Evolutionary conservation across 2,113 vertebrate species (phyloP), one percentile per base, ranked within the genome.

Genomic region (Orientallactaga bullata): DNA sequence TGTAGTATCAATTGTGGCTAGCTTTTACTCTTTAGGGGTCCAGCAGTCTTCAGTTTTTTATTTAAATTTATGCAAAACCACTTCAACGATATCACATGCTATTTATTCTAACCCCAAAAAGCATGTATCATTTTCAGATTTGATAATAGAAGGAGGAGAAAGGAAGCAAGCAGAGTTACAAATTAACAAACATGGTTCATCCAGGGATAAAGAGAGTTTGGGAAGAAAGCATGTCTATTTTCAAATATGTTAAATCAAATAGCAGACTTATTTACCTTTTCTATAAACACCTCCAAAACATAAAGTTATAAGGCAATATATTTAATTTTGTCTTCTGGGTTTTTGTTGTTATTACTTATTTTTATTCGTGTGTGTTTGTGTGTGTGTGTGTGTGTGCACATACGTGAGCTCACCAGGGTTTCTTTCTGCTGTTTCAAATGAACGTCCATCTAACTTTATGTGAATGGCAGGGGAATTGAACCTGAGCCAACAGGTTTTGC

Each of bases 51-150:
- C 93, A 69, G 83, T 86, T 96, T 95, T 92, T n/a, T 94, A 98
- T 98, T 97, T 93, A 98, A 98, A 98, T 98, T 97, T 98, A 98
- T 98, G 97, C 96, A 98, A 97, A 95, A 30, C 18, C 91, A 90
- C 93, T 97, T 90, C 91, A 97, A 95, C 66, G 88, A 76, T 93
- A 58, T 96, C 94, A 58, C 84, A 90, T 92, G 86, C 73, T 97
- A 89, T 94, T 97, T 95, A 95, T 95, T 97, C 96, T 85, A 55
- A 93, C 96, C 85, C 94, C 93, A 80, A 94, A 88, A 91, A 83
- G 93, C 95, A 90, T 95, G 94, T 93, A 88, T 66, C 94, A 37
- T 90, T 94, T 93, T 95, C 96, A 90, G 87, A 90, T 93, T 93
- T 96, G 95, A 85, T 94, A 94, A 96, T 88, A 74, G 39, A 91